Evolutionary conservation across 2,888 invertebrate species (phyloP).

Genomic region (Chymomyza fuscimana): DNA sequence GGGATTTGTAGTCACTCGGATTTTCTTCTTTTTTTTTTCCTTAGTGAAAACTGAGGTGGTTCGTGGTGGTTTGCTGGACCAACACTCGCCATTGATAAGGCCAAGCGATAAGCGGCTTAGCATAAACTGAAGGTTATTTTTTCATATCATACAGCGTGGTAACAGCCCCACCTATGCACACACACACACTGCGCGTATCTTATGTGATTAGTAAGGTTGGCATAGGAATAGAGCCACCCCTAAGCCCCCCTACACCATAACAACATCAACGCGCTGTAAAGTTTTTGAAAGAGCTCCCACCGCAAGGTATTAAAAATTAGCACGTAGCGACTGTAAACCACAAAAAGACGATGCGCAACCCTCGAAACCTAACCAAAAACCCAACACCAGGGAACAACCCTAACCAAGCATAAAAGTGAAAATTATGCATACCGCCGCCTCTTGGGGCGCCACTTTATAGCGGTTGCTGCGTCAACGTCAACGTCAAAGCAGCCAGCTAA

Average conservation of each 20-base stretch:
- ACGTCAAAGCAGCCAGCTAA: background rate
- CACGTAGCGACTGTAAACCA: conserved; percentile 7
- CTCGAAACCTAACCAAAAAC: background rate
- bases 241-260: background rate
- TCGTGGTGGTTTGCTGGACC: background rate
- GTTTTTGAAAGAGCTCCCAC: conserved; percentile 8
- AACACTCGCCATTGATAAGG: background rate
- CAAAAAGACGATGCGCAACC: background rate
- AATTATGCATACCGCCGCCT: conserved; percentile 1
- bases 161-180: background rate
- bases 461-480: background rate
- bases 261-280: background rate
- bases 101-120: background rate
- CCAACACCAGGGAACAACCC: background rate
- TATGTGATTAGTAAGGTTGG: background rate
- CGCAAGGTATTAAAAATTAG: conserved; percentile 10
- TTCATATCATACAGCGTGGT: background rate
- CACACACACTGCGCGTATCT: background rate
- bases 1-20: background rate
- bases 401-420: background rate
- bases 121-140: background rate
- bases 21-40: no score
- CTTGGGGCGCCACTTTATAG: background rate
- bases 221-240: background rate
- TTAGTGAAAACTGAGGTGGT: background rate